Base-by-base conservation (phyloP, 2,797 vertebrate species). In the Clarias laeviceps region DNA sequence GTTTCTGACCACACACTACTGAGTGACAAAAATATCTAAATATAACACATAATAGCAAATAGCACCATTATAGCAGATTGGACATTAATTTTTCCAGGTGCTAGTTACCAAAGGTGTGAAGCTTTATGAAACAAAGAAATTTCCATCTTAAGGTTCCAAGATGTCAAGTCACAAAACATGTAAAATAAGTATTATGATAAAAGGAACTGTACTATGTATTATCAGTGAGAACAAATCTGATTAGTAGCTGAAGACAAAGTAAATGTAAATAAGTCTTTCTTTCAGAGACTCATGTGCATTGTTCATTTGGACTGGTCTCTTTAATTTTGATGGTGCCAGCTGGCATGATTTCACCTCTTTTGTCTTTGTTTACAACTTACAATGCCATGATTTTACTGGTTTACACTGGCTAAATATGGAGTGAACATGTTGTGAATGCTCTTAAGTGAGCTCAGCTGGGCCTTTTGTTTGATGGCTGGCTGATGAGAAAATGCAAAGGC, bases 401-500 rank as follows among this genome's bases (percentile, higher is more conserved):
- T 92, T 89, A 88, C 88, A 86, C 40, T 85, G 86, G 83, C 82
- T 90, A 89, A 91, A 89, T 90, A 85, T 87, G 86, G 78, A 87
- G 78, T 59, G 89, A 87, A 91, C 91, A 89, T 91, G 91, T 91
- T 90, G 82, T 90, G 91, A 93, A 92, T 88, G 92, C 89, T 91
- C 92, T 92, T 93, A 93, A 93, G 92, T 92, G 93, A 93, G 92
- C 92, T 92, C 90, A 93, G 92, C 87, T 17, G 88, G 88, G 88
- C 69, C 90, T 91, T 94, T 95, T 95, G 95, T 96, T 94, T 94
- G 92, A 90, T 83, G 86, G 89, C 91, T 91, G 93, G 93, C 94
- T 94, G 93, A 93, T 86, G 66, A 93, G 91, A 89, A 90, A 45
- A 45, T 45, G 88, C 89, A 90, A 91, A 90, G 90, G 90, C 94